These are phyloP conservation scores for Amphiprion ocellaris DNA, from an alignment of 2,113 vertebrate genomes.

Conservation along the genomic window DNA sequence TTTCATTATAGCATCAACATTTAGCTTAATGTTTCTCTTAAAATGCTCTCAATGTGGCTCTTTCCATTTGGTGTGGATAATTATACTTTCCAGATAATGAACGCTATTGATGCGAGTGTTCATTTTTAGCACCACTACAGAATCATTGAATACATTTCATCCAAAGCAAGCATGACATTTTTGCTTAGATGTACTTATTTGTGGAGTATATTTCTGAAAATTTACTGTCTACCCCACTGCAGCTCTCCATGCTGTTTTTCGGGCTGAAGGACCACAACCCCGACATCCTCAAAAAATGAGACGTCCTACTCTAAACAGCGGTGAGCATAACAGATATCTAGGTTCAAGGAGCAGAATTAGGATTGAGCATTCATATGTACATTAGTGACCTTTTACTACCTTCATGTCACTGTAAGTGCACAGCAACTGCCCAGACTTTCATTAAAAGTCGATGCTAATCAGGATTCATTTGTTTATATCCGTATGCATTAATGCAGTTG, in stretches of 20 bases:
- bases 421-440: not conserved
- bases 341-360: too few relatives aligned
- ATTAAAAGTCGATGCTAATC: slow-evolving; percentile 2
- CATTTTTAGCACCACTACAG: not conserved
- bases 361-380: too few relatives aligned
- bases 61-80: too few relatives aligned
- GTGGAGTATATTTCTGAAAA: not conserved
- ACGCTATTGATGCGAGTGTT: not conserved
- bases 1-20: not conserved
- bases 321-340: too few relatives aligned
- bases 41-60: not conserved
- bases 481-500: not conserved
- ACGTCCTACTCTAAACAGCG: too few relatives aligned
- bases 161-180: not conserved
- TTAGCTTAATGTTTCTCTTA: not conserved
- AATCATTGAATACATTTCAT: not conserved
- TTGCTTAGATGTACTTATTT: not conserved
- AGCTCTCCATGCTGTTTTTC: not conserved
- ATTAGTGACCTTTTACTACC: not conserved
- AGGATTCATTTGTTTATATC: not conserved
- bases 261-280: too few relatives aligned
- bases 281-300: too few relatives aligned
- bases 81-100: not conserved
- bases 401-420: not conserved
- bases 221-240: not conserved